Evolutionary conservation across 2,888 invertebrate genomes (phyloP).

Genomic region (Sinodicranocentrus sp.): DNA sequence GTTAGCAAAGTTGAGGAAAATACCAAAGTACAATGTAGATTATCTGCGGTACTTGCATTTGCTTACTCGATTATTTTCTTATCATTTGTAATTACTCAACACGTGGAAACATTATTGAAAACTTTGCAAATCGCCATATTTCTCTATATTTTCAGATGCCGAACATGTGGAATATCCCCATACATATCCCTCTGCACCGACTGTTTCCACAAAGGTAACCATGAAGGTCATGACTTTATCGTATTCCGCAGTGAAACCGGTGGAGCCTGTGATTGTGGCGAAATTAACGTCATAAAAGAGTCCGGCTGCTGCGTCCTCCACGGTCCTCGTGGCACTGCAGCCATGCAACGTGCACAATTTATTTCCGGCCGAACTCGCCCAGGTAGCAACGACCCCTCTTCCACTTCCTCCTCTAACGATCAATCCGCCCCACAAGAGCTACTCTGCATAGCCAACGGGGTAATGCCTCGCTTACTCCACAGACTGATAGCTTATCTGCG

Average conservation of each 20-base stretch:
- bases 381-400: constrained; percentile 18
- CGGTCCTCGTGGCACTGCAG: constrained; percentile 47
- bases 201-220: constrained; percentile 81
- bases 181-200: constrained; percentile 82
- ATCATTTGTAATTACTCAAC: no score
- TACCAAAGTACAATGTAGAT: no score
- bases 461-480: constrained; percentile 80
- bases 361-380: not conserved
- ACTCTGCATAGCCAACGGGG: constrained; percentile 79
- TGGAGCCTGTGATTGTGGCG: constrained; percentile 82
- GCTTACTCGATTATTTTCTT: no score
- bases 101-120: no score
- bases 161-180: constrained; percentile 80
- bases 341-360: constrained; percentile 32
- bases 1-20: no score
- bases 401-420: constrained; percentile 51
- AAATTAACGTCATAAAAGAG: constrained; percentile 80
- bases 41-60: no score
- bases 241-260: constrained; percentile 82
- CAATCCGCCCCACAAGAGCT: constrained; percentile 79
- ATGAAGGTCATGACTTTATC: constrained; percentile 82
- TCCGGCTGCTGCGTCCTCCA: constrained; percentile 78
- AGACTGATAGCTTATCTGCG: constrained; percentile 78
- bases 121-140: no score
- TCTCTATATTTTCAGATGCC: constrained; percentile 78